Evolutionary conservation across 2,797 vertebrate genomes (phyloP), one percentile per base, ranked within the genome.

Genomic region (Perodicticus potto): DNA sequence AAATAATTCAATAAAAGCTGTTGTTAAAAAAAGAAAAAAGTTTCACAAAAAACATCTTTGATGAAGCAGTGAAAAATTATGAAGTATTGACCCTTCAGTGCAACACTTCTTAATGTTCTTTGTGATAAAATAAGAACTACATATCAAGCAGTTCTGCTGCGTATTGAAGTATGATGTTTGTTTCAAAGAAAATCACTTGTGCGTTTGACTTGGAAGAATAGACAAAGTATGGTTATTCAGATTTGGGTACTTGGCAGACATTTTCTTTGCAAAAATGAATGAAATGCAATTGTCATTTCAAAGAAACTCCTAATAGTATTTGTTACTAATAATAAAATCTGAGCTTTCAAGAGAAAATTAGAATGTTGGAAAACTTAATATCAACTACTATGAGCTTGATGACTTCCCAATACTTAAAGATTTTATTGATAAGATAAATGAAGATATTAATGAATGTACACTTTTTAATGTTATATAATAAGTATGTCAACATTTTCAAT

Each of bases 381-480:
- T 77, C 20, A 17, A 67, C 43, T 49, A 4, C 57, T 55, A 40
- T 80, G 77, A 90, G 10, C 11, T 3, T 43, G 57, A 61, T 43
- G 29, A 72, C 9, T 72, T 96, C 29, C 53, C 37, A 29, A 13
- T 29, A 40, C 32, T 29, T 34, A 81, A n/a, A 27, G 45, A 78
- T 1, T 86, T 87, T 91, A 78, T 86, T 95, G n/a, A 59, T 81
- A 77, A 87, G 23, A 80, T 43, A n/a, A 69, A 3, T 16, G n/a
- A 23, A 34, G 40, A n/a, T 77, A 63, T 67, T 72, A 27, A 45
- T 7, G n/a, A n/a, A 57, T 49, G 32, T 14, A 25, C 67, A 63
- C 13, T 76, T 91, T 67, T 61, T 82, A 25, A 91, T 43, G 59
- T 43, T 45, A 25, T 70, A 7, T 20, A 84, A 59, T 70, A 32